Conservation (phyloP, 2,888 invertebrate genomes). For the Hypena proboscidalis region DNA sequence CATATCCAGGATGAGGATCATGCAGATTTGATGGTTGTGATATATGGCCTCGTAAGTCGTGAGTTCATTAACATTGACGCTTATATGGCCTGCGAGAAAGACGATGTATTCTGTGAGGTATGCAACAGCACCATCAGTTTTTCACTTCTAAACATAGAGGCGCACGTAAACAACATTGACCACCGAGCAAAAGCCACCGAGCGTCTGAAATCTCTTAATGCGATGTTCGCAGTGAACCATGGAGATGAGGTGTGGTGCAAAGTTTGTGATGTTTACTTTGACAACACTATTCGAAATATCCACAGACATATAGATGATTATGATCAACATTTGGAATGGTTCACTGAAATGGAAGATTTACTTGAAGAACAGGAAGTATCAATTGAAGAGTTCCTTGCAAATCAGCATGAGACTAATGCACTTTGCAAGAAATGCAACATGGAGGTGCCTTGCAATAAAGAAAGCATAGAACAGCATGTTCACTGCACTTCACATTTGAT, state of each 20-base stretch:
- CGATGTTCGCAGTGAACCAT: conserved; percentile 57
- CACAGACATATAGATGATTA: conserved; percentile 63
- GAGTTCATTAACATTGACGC: conserved; percentile 62
- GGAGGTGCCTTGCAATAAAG: conserved; percentile 52
- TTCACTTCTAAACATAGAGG: conserved; percentile 54
- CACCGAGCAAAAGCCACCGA: conserved; percentile 60
- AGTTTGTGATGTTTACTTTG: conserved; percentile 58
- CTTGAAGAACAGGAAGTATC: conserved; percentile 59
- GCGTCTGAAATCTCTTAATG: conserved; percentile 61
- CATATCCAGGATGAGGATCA: conserved; percentile 63
- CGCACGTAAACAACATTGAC: conserved; percentile 60
- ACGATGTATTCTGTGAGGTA: conserved; percentile 61
- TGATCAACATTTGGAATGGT: conserved; percentile 61
- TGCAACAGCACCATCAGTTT: conserved; percentile 54
- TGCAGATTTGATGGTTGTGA: conserved; percentile 61
- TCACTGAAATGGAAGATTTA: conserved; percentile 60
- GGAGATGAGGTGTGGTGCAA: conserved; percentile 65
- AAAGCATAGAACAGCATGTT: conserved; percentile 59
- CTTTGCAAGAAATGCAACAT: conserved; percentile 63
- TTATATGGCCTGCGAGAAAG: conserved; percentile 58
- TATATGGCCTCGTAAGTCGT: conserved; percentile 64
- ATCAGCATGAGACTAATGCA: conserved; percentile 59
- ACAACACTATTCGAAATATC: conserved; percentile 52
- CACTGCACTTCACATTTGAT: conserved; percentile 59
- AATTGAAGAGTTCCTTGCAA: conserved; percentile 52